These are phyloP conservation scores for Graphium colonna DNA, from an alignment of 2,888 invertebrate genomes.

Conservation along the genomic window DNA sequence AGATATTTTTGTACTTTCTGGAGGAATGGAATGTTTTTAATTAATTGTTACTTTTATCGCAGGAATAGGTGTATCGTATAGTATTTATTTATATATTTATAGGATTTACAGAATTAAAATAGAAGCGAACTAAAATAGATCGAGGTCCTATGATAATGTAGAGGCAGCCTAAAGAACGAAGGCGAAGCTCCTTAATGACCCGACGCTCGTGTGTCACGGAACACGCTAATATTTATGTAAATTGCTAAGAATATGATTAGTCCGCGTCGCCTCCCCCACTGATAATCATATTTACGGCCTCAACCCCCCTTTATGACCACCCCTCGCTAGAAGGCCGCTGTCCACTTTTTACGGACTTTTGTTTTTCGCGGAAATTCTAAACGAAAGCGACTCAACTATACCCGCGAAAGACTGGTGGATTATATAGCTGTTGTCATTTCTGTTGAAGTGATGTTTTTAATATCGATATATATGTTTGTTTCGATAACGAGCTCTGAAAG, in stretches of 20 bases:
- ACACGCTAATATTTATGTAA: constrained; percentile 79
- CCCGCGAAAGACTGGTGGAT: no score
- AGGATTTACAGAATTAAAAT: no score
- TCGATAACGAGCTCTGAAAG: no score
- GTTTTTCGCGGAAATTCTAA: not conserved
- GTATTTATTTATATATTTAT: no score
- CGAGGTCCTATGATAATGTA: constrained; percentile 14
- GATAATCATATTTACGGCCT: constrained; percentile 79
- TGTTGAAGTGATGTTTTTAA: no score
- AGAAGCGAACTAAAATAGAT: no score
- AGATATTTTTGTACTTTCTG: no score
- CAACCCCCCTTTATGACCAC: constrained; percentile 33
- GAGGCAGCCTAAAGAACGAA: constrained; percentile 25
- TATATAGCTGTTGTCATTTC: no score
- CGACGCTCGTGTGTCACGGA: constrained; percentile 70
- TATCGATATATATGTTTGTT: no score
- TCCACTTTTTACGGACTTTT: not conserved
- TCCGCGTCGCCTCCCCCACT: constrained; percentile 74
- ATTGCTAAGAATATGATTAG: constrained; percentile 79
- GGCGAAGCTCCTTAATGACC: constrained; percentile 54
- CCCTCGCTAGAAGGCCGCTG: constrained; percentile 6
- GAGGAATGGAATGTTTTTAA: no score
- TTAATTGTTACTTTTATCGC: no score
- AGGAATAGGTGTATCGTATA: no score
- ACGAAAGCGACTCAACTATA: not conserved